phyloP scores from a whole-genome alignment of 2,797 vertebrate genomes.

The Peromyscus attwateri region DNA sequence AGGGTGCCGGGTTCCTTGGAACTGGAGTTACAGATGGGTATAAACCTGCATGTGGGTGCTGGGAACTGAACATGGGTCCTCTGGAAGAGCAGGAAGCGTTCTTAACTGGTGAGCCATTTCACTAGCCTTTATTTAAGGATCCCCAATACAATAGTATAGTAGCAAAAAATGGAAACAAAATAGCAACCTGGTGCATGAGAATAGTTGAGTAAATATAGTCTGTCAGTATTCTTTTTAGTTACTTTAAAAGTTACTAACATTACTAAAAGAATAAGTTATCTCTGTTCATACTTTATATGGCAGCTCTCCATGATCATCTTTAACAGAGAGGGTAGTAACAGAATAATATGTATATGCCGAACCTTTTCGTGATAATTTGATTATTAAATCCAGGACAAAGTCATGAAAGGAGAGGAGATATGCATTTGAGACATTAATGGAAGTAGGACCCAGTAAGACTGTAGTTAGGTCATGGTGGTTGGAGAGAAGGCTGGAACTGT shows the following conservation, averaged over 20 bases:
- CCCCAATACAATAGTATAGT: not conserved
- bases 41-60: not conserved
- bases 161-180: not conserved
- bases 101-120: not conserved
- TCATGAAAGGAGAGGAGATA: not conserved
- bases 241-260: not conserved
- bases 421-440: not conserved
- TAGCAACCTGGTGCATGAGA: not conserved
- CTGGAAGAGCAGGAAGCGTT: not conserved
- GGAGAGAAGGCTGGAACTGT: not conserved
- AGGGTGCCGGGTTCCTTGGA: not conserved
- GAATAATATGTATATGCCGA: not conserved
- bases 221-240: not conserved
- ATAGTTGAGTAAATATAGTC: not conserved
- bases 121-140: not conserved
- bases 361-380: constrained; percentile 32
- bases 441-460: not conserved
- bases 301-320: not conserved
- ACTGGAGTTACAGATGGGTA: not conserved
- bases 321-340: constrained; percentile 3
- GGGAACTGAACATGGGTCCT: not conserved
- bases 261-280: not conserved
- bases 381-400: constrained; percentile 2
- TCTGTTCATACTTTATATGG: not conserved
- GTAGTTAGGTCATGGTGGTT: not conserved